Percentiles rank a stretch among this genome's conserved stretches.
phyloP scores from a whole-genome alignment of 92 coral and sea anemone species.

The Blastomussa wellsi region DNA sequence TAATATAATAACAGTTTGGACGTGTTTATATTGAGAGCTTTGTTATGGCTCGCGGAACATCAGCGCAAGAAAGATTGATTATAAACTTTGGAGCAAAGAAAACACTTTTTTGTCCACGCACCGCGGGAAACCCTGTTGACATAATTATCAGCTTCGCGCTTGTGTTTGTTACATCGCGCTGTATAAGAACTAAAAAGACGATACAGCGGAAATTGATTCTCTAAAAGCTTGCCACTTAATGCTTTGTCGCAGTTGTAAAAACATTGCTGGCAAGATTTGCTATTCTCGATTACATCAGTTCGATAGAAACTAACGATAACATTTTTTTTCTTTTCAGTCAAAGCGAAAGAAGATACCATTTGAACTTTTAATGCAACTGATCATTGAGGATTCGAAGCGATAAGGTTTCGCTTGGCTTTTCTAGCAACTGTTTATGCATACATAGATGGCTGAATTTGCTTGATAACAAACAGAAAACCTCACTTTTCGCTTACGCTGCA shows the following conservation, averaged over 20 bases:
- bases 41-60: not conserved
- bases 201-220: not conserved
- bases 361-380: not conserved
- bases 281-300: not conserved
- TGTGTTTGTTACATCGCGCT: not conserved
- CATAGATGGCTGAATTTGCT: not conserved
- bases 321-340: not conserved
- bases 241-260: not conserved
- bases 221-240: not conserved
- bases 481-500: conserved; percentile 9
- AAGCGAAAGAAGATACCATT: not conserved
- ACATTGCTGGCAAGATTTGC: not conserved
- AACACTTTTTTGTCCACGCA: not conserved
- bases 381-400: not conserved
- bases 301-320: not conserved
- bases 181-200: not conserved
- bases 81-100: not conserved
- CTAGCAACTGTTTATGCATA: not conserved
- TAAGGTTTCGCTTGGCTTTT: not conserved
- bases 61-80: not conserved
- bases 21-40: not conserved
- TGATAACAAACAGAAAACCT: conserved; percentile 1
- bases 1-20: not conserved
- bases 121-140: conserved; percentile 1
- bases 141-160: not conserved